These are phyloP conservation scores for Equus quagga DNA, from an alignment of 2,113 vertebrate species.

Conservation along the genomic window DNA sequence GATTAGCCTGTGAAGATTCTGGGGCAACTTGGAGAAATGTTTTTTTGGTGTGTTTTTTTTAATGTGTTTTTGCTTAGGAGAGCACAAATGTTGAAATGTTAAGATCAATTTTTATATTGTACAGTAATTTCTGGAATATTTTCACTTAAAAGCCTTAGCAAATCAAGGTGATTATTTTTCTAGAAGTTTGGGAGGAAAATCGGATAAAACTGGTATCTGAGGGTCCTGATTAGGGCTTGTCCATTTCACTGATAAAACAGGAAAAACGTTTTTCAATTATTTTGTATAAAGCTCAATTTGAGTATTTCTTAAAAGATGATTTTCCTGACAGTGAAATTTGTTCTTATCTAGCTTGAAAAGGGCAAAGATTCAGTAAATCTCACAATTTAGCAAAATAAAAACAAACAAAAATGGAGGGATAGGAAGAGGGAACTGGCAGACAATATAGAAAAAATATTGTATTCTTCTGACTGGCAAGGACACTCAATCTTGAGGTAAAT, in stretches of 20 bases:
- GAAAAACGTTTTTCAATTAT: constrained; percentile 65
- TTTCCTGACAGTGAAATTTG: constrained; percentile 70
- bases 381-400: constrained; percentile 80
- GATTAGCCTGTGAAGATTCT: background rate
- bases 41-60: background rate
- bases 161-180: background rate
- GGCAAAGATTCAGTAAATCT: constrained; percentile 80
- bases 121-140: constrained; percentile 50
- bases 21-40: background rate
- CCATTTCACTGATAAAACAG: constrained; percentile 39
- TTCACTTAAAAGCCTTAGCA: background rate
- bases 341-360: constrained; percentile 77
- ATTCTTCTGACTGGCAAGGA: background rate
- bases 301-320: constrained; percentile 67
- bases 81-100: background rate
- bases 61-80: background rate
- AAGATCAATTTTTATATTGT: constrained; percentile 25
- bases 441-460: background rate
- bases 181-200: constrained; percentile 35
- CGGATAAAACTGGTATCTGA: constrained; percentile 1
- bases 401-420: background rate
- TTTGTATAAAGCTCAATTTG: constrained; percentile 82
- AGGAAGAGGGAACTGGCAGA: background rate
- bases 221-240: background rate
- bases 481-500: background rate